Evolutionary conservation across 1,140 invertebrate species (phyloP), one percentile per base, ranked within the genome.

Genomic region (Micrasema minimum): DNA sequence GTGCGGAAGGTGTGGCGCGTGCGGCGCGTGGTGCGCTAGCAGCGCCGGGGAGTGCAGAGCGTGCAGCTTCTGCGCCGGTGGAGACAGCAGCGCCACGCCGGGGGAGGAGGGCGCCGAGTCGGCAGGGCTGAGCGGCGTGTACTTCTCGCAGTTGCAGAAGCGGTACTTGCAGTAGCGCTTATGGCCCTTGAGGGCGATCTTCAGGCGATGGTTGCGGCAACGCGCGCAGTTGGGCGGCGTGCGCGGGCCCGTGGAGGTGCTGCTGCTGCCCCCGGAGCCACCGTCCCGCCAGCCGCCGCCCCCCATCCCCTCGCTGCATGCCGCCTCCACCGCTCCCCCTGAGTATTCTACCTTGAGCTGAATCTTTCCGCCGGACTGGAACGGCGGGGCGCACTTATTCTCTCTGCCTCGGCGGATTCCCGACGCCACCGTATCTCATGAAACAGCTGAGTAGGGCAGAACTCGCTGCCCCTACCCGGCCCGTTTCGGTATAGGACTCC

Each of bases 111-210:
- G 51, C 41, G 48, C 50, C 46, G 65, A 31, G 48, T 71, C 68
- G 20, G 26, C 61, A 12, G 61, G 62, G 41, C 48, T 55, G 37
- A 41, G 73, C 64, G 55, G 81, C 80, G 79, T 72, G 81, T 95
- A 97, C 81, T 93, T 93, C 46, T 90, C 87, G 81, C 95, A 97
- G 31, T 82, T 86, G 81, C 95, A 96, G 75, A 88, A 84, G 55
- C 91, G 89, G 82, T 88, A 95, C 74, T 88, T 88, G 86, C 96
- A 98, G 81, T 94, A 94, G 1, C 93, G 86, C 80, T 97, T 97
- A 85, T 98, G 96, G 2, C 93, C 94, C 81, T 95, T 96, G 41
- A 97, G 85, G 77, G 89, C 88, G 61, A 93, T 89, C 78, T 93
- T 93, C 72, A 94, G 85, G 1, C 90, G 88, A 81, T 97, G 96